Base-by-base conservation (phyloP, 2,113 vertebrate genomes). In the Erpornis zantholeuca region DNA sequence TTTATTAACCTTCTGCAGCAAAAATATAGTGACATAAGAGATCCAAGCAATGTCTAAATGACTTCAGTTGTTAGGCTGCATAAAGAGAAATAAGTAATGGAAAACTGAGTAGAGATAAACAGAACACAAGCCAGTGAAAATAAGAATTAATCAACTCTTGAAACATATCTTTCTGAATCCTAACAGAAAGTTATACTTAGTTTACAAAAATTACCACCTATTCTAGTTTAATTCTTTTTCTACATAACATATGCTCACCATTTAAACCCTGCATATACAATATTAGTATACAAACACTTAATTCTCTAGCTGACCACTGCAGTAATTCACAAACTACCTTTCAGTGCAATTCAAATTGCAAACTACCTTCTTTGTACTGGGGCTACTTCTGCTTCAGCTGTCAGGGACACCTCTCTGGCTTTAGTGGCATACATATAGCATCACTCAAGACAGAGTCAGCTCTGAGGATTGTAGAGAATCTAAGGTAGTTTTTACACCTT, bases 391-490 rank as follows among this genome's bases (percentile, higher is more conserved):
- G 54, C 50, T 85, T 86, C 60, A 70, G 53, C 78, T 49, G 24
- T 28, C 65, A 49, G 69, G 52, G 86, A 16, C 16, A 13, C 2
- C 44, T 68, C 44, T 47, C 24, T 78, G 93, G 11, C 44, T 92
- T 72, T 49, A 14, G 8, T 40, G 28, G 47, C 33, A 28, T 42
- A 35, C 0, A 1, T 10, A 21, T 0, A 68, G 25, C 47, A 31
- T 35, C 38, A 27, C 10, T 12, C 10, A 22, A 22, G 52, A 50
- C 17, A 23, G 14, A 36, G 11, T n/a, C 40, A 92, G 6, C 52
- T 69, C 12, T 42, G n/a, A 50, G 28, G 25, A 19, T 5, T 69
- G 28, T 44, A 59, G 50, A 70, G 42, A 38, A 71, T 47, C 3
- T 44, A 29, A 59, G 36, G 21, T 19, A 76, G 6, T 50, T 77